A percentile compares a stretch with the other conserved stretches of the same genome.
Evolutionary conservation across 1,140 invertebrate species (phyloP).

Genomic region (Philaenus spumarius): DNA sequence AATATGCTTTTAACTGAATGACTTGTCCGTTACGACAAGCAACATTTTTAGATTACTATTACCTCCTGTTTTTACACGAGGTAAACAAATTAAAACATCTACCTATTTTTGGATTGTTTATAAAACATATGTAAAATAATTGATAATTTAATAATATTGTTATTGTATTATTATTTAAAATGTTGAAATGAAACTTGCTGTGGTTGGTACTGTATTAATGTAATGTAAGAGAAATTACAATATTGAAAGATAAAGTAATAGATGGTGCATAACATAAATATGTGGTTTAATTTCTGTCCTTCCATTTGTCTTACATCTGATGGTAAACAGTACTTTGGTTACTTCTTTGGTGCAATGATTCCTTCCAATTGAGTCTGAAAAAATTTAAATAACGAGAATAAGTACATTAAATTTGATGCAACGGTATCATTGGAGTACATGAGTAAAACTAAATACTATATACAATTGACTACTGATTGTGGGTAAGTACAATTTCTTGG

Average conservation of each 20-base stretch:
- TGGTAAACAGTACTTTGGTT: no score
- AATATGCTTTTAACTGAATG: neutral
- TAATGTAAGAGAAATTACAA: constrained; percentile 3
- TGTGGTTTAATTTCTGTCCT: neutral
- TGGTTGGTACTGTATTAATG: constrained; percentile 9
- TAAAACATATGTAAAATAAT: constrained; percentile 1
- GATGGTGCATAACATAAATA: constrained; percentile 9
- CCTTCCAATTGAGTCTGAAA: constrained; percentile 83
- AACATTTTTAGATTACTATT: neutral
- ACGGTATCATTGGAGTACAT: neutral
- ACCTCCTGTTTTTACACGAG: constrained; percentile 1
- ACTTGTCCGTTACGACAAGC: neutral
- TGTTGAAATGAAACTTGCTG: neutral
- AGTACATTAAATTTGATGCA: neutral
- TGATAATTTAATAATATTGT: neutral
- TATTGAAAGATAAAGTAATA: constrained; percentile 9
- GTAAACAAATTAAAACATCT: neutral
- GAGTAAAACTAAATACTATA: constrained; percentile 6
- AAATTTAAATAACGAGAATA: constrained; percentile 22
- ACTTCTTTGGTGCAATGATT: constrained; percentile 60
- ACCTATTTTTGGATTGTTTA: constrained; percentile 16
- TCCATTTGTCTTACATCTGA: no score
- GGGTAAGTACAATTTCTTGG: neutral
- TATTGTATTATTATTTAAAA: neutral
- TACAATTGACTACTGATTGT: neutral